Base-by-base conservation (phyloP, 2,797 vertebrate genomes). In the Cynodonichthys magdalenae region DNA sequence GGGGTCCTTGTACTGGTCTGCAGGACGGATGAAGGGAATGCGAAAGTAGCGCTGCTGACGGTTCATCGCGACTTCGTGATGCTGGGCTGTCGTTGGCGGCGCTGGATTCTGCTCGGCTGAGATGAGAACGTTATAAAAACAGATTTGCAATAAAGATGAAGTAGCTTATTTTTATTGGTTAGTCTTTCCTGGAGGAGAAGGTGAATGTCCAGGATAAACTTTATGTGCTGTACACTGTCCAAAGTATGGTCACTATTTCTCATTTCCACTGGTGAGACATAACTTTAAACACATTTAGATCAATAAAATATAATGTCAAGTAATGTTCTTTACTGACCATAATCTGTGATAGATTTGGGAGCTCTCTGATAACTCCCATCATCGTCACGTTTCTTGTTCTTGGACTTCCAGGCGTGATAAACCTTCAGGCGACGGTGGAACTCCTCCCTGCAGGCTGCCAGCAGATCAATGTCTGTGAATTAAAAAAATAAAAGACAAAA, bases 361-460 rank as follows among this genome's bases (percentile, higher is more conserved):
- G 96, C 98, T 71, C 98, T 95, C 53, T 96, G 96, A 56, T 98
- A 96, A 4, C 92, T 76, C 5, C 84, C 82, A 41, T 98, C 97
- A 17, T 95, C 90, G 19, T 95, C 96, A 48, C 94, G 95, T 68
- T 98, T 99, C 94, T 96, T 99, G 77, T 99, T 99, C 94, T 96
- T 99, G 85, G 97, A 95, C 82, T 99, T 99, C 98, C 98, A 99
- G 0, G 97, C 94, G 59, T 99, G 98, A 70, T 99, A 99, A 5
- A 99, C 97, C 90, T 99, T 99, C 79, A 99, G 92, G 45, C 98
- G 94, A 20, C 98, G 95, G 79, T 99, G 98, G 83, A 99, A 99
- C 89, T 99, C 98, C 86, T 99, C 97, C 84, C 98, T 93, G 92
- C 98, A 99, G 61, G 97, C 96, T 1, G 96, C 98, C 90, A 99